Evolutionary conservation across 2,113 vertebrate species (phyloP).

Genomic region (Saccopteryx bilineata): DNA sequence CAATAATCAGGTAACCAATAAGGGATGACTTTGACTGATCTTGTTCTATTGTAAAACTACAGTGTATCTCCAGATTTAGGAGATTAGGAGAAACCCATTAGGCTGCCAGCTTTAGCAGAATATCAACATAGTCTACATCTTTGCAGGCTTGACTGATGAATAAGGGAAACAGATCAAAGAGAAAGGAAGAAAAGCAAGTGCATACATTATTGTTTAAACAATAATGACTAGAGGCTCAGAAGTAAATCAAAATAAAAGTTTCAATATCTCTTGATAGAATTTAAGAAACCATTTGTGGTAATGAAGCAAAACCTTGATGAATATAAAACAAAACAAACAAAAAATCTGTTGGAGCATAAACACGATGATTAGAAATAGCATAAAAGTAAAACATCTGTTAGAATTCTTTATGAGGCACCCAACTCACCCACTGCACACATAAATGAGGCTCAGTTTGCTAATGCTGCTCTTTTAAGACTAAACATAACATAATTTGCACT

Average conservation of each 20-base stretch:
- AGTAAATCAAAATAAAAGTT: neutral
- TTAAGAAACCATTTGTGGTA: neutral
- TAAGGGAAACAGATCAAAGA: neutral
- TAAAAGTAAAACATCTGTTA: constrained; percentile 12
- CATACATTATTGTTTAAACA: neutral
- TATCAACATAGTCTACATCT: neutral
- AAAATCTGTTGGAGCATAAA: neutral
- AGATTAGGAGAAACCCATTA: neutral
- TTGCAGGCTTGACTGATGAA: neutral
- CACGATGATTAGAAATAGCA: constrained; percentile 5
- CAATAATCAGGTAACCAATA: neutral
- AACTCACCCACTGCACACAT: neutral
- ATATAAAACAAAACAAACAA: neutral
- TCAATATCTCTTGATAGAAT: neutral
- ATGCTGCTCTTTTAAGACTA: neutral
- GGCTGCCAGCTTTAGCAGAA: neutral
- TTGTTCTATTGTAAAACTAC: neutral
- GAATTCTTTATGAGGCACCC: neutral
- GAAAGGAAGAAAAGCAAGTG: neutral
- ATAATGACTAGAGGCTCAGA: neutral
- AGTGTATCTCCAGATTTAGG: neutral
- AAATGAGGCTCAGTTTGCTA: constrained; percentile 1
- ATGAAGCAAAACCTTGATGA: constrained; percentile 1
- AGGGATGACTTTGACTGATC: neutral
- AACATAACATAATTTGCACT: neutral